Conservation (phyloP, 2,797 vertebrate species). For the Enteromius fasciolatus region DNA sequence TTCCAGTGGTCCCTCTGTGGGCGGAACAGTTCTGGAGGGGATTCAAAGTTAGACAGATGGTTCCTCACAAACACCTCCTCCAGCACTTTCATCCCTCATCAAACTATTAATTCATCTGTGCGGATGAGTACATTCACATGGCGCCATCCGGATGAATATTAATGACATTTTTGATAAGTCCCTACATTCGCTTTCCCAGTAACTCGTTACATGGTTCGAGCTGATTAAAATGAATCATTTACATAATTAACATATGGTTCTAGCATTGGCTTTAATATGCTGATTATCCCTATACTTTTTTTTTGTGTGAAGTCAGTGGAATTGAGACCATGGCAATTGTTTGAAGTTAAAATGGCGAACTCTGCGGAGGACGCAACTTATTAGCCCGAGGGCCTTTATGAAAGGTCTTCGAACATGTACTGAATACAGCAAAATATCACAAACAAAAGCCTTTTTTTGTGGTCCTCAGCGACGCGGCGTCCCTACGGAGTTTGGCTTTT, state of each 20-base stretch:
- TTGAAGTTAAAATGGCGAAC: conserved; percentile 84
- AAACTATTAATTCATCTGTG: conserved; percentile 95
- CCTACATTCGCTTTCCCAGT: conserved; percentile 90
- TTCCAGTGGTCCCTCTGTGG: conserved; percentile 54
- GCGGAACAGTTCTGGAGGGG: conserved; percentile 72
- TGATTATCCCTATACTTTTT: conserved; percentile 86
- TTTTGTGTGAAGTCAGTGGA: conserved; percentile 85
- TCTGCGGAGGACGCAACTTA: conserved; percentile 74
- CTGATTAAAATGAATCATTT: conserved; percentile 98
- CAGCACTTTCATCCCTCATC: conserved; percentile 92
- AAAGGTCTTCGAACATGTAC: conserved; percentile 72
- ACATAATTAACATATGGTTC: conserved; percentile 99
- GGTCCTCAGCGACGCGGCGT: neutral
- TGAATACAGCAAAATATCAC: conserved; percentile 14
- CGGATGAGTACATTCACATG: conserved; percentile 86
- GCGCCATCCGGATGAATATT: conserved; percentile 90
- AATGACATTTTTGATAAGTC: conserved; percentile 96
- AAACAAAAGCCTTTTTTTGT: conserved; percentile 41
- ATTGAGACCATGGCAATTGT: conserved; percentile 86
- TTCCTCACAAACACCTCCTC: conserved; percentile 84
- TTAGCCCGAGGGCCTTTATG: conserved; percentile 71
- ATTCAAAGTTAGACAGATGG: conserved; percentile 87
- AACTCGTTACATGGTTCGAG: conserved; percentile 94
- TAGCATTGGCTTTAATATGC: conserved; percentile 93
- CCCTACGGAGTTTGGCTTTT: conserved; percentile 24